These are phyloP conservation scores for Lucinisca nassula DNA, from an alignment of 2,888 invertebrate genomes.

Conservation along the genomic window DNA sequence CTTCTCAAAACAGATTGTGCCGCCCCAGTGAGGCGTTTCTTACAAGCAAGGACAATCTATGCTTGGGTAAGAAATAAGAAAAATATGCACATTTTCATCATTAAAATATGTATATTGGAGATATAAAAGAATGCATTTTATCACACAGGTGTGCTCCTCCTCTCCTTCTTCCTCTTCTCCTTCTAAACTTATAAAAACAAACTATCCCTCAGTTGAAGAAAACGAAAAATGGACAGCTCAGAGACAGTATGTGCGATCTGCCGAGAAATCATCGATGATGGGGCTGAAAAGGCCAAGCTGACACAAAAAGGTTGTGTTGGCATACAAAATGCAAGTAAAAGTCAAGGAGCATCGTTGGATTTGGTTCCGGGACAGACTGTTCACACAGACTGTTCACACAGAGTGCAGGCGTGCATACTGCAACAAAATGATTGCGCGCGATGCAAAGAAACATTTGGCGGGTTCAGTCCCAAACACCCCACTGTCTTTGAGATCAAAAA, in stretches of 20 bases:
- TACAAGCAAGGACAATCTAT: too few species aligned
- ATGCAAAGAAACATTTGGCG: neutral
- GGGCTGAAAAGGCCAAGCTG: neutral
- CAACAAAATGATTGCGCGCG: neutral
- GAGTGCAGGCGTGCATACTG: slow-evolving; percentile 19
- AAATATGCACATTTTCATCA: neutral
- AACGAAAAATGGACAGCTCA: neutral
- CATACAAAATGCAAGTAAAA: slow-evolving; percentile 1
- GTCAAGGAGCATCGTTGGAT: neutral
- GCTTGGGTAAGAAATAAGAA: too few species aligned
- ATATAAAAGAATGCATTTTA: too few species aligned
- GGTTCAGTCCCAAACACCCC: neutral
- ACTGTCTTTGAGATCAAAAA: neutral
- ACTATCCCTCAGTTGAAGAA: too few species aligned
- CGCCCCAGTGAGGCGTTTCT: too few species aligned
- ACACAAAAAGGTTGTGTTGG: slow-evolving; percentile 14
- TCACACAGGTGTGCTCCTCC: neutral
- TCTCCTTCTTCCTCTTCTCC: neutral
- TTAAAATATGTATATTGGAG: too few species aligned
- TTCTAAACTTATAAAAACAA: neutral
- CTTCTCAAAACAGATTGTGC: too few species aligned
- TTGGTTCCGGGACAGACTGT: slow-evolving; percentile 3
- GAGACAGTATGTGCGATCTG: neutral
- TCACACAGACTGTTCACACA: too few species aligned
- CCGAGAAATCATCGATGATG: neutral